Evolutionary conservation across 92 coral and sea anemone species (phyloP).

Genomic region (Phenganax subtilis): DNA sequence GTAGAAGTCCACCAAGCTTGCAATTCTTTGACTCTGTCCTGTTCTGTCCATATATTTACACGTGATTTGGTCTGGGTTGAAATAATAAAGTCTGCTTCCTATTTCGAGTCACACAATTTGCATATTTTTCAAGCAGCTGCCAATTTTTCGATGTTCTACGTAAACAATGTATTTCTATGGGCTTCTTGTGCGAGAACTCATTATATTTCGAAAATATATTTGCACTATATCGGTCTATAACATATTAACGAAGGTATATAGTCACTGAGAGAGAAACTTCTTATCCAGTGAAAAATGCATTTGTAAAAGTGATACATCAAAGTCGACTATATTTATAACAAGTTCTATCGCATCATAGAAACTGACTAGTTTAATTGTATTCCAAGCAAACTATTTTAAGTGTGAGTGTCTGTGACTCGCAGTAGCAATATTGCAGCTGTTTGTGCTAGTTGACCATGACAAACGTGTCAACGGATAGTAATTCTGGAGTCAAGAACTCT

Average conservation of each 20-base stretch:
- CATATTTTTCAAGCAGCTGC: slow-evolving; percentile 35
- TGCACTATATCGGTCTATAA: neutral
- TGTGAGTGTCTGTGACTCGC: neutral
- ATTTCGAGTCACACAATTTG: slow-evolving; percentile 5
- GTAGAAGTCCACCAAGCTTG: neutral
- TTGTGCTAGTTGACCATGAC: neutral
- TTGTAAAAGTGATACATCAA: neutral
- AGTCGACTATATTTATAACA: neutral
- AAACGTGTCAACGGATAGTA: slow-evolving; percentile 19
- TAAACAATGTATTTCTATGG: slow-evolving; percentile 18
- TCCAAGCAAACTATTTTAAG: neutral
- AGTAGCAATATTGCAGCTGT: neutral
- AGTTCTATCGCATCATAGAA: neutral
- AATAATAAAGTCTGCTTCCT: neutral
- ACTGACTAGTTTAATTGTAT: neutral
- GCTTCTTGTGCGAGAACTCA: slow-evolving; percentile 17
- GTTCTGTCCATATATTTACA: neutral
- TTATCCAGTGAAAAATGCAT: neutral
- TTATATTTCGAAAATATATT: slow-evolving; percentile 22
- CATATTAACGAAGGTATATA: neutral
- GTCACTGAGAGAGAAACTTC: neutral
- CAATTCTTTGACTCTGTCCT: neutral
- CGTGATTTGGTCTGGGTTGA: neutral
- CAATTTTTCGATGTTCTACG: slow-evolving; percentile 5
- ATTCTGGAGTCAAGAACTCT: slow-evolving; percentile 1